These are phyloP conservation scores for Thalassarche chlororhynchos DNA, from an alignment of 2,113 vertebrate genomes.

Conservation along the genomic window DNA sequence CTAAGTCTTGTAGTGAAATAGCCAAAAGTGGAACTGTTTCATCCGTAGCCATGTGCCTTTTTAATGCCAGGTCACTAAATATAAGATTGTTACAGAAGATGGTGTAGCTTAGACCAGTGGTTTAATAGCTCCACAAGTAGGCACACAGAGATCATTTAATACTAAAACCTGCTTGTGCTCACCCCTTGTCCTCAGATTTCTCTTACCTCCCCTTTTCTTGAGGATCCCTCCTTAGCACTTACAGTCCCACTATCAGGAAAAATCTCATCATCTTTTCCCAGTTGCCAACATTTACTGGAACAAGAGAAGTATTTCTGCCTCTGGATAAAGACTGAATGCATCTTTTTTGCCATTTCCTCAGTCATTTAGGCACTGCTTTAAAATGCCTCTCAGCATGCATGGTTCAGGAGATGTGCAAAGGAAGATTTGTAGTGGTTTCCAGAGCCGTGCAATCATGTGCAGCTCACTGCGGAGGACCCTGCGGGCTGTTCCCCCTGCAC, in stretches of 20 bases:
- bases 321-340: neutral
- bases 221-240: neutral
- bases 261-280: neutral
- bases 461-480: fast-evolving
- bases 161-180: neutral
- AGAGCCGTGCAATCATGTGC: neutral
- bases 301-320: neutral
- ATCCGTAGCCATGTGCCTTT: neutral
- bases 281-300: neutral
- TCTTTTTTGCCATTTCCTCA: neutral
- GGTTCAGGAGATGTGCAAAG: neutral
- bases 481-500: neutral
- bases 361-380: neutral
- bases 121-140: neutral
- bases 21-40: neutral
- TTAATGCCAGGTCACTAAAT: neutral
- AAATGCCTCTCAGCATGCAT: neutral
- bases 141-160: neutral
- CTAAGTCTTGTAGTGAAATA: neutral
- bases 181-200: neutral
- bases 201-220: neutral
- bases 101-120: neutral
- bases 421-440: neutral
- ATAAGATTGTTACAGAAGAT: neutral
- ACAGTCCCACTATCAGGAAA: neutral